Evolutionary conservation across 2,888 invertebrate species (phyloP).

Genomic region (Latheticus oryzae): DNA sequence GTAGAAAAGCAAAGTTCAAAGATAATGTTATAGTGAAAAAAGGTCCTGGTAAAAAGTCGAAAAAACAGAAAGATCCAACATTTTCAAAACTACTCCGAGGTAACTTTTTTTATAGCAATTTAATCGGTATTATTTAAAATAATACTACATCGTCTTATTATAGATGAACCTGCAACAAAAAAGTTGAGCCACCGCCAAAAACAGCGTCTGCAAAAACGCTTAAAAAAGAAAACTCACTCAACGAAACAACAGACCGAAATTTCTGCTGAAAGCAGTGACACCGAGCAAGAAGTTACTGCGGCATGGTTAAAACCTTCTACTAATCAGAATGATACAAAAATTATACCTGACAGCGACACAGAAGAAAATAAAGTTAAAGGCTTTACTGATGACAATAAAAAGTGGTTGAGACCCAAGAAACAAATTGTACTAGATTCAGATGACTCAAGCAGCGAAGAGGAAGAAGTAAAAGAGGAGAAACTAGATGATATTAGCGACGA

Average conservation of each 20-base stretch:
- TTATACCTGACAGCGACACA: constrained; percentile 61
- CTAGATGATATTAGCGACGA: constrained; percentile 59
- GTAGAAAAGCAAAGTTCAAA: constrained; percentile 85
- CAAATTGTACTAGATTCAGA: constrained; percentile 55
- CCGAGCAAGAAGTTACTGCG: constrained; percentile 3
- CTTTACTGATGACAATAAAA: constrained; percentile 33
- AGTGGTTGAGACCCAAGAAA: constrained; percentile 70
- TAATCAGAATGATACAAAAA: constrained; percentile 55
- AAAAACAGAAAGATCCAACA: constrained; percentile 86
- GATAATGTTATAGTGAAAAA: constrained; percentile 78
- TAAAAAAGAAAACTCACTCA: constrained; percentile 71
- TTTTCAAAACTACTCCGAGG: too few species aligned
- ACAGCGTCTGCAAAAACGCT: constrained; percentile 65
- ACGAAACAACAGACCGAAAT: constrained; percentile 54
- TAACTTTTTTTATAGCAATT: too few species aligned
- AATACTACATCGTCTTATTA: constrained; percentile 50
- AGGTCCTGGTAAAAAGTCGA: constrained; percentile 88
- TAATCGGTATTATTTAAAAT: too few species aligned
- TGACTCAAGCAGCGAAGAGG: constrained; percentile 50
- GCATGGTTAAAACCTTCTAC: constrained; percentile 18
- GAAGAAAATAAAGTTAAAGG: constrained; percentile 52
- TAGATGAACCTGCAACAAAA: constrained; percentile 65
- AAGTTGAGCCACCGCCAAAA: constrained; percentile 69
- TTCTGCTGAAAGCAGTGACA: not conserved
- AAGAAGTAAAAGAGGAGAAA: constrained; percentile 51